phyloP scores from a whole-genome alignment of 2,797 vertebrate species.

The Cryptoprocta ferox region DNA sequence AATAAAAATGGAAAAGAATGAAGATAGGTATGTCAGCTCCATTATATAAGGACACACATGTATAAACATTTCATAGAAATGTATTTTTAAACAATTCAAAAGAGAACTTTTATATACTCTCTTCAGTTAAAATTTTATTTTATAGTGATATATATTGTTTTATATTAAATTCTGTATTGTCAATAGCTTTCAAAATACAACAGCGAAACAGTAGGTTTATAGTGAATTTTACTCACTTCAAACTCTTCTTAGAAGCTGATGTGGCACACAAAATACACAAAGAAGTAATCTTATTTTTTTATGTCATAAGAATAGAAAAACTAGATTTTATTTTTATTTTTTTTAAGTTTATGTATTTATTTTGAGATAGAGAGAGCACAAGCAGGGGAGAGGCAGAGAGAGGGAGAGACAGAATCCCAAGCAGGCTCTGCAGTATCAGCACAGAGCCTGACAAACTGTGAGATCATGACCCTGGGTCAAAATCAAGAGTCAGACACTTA shows the following conservation, averaged over 20 bases:
- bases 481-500: too few species aligned
- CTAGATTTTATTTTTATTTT: neutral
- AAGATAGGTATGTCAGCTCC: constrained; percentile 82
- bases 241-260: neutral
- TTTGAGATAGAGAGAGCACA: too few species aligned
- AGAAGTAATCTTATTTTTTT: neutral
- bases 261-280: neutral
- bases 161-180: neutral
- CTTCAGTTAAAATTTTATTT: constrained; percentile 52
- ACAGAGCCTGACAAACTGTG: too few species aligned
- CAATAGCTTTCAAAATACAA: neutral
- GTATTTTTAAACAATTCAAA: constrained; percentile 12
- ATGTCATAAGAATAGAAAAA: neutral
- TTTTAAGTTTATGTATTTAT: too few species aligned
- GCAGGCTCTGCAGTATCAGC: too few species aligned
- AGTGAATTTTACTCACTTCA: neutral
- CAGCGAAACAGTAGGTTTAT: neutral
- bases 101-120: neutral
- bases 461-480: too few species aligned
- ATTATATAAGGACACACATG: neutral
- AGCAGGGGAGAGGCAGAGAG: too few species aligned
- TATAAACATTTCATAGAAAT: constrained; percentile 9
- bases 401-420: too few species aligned
- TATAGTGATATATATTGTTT: neutral
- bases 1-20: constrained; percentile 74